These are phyloP conservation scores for Rhodophaea formosa DNA, from an alignment of 2,888 invertebrate genomes.

Conservation along the genomic window DNA sequence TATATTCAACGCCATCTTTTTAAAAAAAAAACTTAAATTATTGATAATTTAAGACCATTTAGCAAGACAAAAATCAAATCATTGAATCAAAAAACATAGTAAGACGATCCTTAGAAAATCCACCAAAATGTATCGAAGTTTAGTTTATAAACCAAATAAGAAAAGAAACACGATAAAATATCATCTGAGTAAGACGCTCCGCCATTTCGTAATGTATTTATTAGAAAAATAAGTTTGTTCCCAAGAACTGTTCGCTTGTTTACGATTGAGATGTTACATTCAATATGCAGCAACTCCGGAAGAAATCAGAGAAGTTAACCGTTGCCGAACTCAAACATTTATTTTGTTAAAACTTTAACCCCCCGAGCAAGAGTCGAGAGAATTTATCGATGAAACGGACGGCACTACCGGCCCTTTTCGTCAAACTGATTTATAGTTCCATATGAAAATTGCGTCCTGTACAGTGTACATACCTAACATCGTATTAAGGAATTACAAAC, in stretches of 20 bases:
- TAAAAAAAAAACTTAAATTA: no score
- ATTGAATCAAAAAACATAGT: no score
- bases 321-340: conserved; percentile 10
- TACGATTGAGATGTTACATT: conserved; percentile 6
- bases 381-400: conserved; percentile 23
- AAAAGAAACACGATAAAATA: background rate
- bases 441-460: conserved; percentile 57
- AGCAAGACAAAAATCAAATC: no score
- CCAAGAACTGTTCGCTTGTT: background rate
- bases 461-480: conserved; percentile 49
- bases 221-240: background rate
- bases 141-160: background rate
- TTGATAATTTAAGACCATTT: no score
- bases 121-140: no score
- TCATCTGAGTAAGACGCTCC: background rate
- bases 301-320: conserved; percentile 7
- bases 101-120: no score
- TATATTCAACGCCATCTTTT: no score
- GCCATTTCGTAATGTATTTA: background rate
- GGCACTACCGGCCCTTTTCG: conserved; percentile 33
- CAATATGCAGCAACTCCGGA: conserved; percentile 5
- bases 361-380: background rate
- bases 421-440: conserved; percentile 61
- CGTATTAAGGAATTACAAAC: conserved; percentile 45
- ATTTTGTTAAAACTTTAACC: conserved; percentile 14